Base-by-base conservation (phyloP, 2,888 invertebrate genomes). In the Liodrosophila aerea region DNA sequence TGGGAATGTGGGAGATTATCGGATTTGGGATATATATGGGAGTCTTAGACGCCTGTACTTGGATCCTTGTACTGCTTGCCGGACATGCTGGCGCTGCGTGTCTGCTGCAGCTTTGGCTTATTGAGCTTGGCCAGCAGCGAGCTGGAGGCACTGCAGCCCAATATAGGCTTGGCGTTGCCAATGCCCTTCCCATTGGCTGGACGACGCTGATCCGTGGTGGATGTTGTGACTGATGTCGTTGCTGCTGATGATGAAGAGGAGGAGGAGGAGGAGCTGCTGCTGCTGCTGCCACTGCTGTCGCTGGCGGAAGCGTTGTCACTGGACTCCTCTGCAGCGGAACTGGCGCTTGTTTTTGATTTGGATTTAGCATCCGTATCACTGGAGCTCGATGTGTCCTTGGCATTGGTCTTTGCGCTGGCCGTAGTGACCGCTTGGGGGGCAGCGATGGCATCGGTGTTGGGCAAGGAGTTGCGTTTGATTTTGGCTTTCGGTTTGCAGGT, bases 11-110 rank as follows among this genome's bases (percentile, higher is more conserved):
- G 22, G 22, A 5, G 22, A 22, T 4, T 22, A 5, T 4, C 22
- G 22, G 22, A 16, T 16, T 31, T 15, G 13, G 11, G 1, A 29
- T 4, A 22, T 22, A 5, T n/a, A n/a, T n/a, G 22, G 22, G 22
- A 22, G 5, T 4, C 5, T 22, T 22, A 22, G 2, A 22, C 2
- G 49, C 34, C 64, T 63, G 77, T 89, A 89, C 89, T 89, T 89
- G 89, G 86, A 85, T 89, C 90, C 65, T 83, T 76, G 65, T 88
- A 87, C 76, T 88, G 85, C 64, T 88, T 89, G 46, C 61, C 68
- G 31, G 16, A 18, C 15, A 51, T 47, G 13, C 29, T 47, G 11
- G 63, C 39, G 45, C 78, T 62, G 43, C 87, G 87, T 60, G 77
- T 51, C 43, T 69, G 51, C 51, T 33, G 74, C 64, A 44, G 73